Base-by-base conservation (phyloP, 2,113 vertebrate genomes). In the Psammodynastes pulverulentus region DNA sequence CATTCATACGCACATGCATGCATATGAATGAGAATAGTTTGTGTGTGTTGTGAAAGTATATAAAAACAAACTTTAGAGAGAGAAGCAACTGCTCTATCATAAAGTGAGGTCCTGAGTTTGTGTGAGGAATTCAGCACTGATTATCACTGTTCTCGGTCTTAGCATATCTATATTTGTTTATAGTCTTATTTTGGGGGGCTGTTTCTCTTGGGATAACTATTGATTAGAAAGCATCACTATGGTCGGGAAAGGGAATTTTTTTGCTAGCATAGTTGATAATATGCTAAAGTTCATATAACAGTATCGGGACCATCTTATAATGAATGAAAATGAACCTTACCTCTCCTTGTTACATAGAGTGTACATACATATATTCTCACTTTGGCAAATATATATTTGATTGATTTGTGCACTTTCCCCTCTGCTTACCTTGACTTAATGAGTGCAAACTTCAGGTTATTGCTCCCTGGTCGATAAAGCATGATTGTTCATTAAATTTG, bases 31-130 rank as follows among this genome's bases (percentile, higher is more conserved):
- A 62, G 58, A 62, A 67, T 43, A 21, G 72, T 79, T 79, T 79
- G 34, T 79, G 67, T 72, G 34, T 79, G 7, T 79, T 97, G 97
- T 97, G 97, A 3, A 97, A 97, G 97, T 97, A 97, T 98, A 96
- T 97, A 97, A 97, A 97, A 94, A 97, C 96, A 97, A 97, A 97
- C 96, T 97, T 97, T 97, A 98, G 97, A 96, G 96, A 95, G 96
- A 97, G 96, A 96, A 94, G 95, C 95, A 96, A 94, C 89, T 95
- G 94, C 94, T 95, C 94, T 52, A 92, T 87, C 96, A 96, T 94
- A 96, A 89, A 94, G 96, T 92, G 95, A 94, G 95, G 93, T 88
- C 89, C 94, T 95, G 96, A 93, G 95, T 96, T 94, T 89, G 91
- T 93, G 91, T 94, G 95, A 95, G 95, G 95, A 94, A 91, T 0